phyloP scores from a whole-genome alignment of 1,140 invertebrate genomes.

The Drosophila ficusphila region DNA sequence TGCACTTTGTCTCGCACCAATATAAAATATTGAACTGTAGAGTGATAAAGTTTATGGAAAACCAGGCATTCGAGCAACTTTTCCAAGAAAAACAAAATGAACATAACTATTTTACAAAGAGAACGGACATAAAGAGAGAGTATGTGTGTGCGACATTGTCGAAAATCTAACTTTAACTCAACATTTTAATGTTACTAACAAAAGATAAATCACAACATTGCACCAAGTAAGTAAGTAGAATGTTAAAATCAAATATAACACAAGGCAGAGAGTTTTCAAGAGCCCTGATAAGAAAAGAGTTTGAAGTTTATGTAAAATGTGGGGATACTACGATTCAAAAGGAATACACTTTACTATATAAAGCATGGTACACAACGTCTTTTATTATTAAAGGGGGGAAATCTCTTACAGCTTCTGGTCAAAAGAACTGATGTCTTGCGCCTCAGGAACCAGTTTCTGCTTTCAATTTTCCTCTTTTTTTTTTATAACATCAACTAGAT shows the following conservation, averaged over 20 bases:
- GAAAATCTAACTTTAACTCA: slow-evolving; percentile 48
- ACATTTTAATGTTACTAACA: slow-evolving; percentile 59
- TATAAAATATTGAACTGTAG: slow-evolving; percentile 76
- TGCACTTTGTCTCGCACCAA: slow-evolving; percentile 78
- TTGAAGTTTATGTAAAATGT: slow-evolving; percentile 47
- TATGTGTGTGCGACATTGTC: slow-evolving; percentile 55
- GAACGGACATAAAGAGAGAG: slow-evolving; percentile 42
- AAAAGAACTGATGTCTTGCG: background rate
- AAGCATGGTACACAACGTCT: slow-evolving; percentile 19
- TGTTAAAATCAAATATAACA: slow-evolving; percentile 60
- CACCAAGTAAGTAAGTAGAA: slow-evolving; percentile 70
- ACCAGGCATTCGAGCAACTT: slow-evolving; percentile 6
- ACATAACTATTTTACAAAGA: slow-evolving; percentile 61
- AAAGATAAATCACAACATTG: slow-evolving; percentile 42
- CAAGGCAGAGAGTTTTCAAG: slow-evolving; percentile 24
- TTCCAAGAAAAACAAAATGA: slow-evolving; percentile 32
- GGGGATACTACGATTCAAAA: slow-evolving; percentile 22
- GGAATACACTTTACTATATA: slow-evolving; percentile 48
- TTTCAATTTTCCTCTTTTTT: slow-evolving; percentile 11
- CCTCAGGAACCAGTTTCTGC: slow-evolving; percentile 12
- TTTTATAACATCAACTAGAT: slow-evolving; percentile 12
- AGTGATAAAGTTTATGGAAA: slow-evolving; percentile 59
- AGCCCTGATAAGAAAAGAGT: slow-evolving; percentile 18
- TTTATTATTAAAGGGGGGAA: background rate
- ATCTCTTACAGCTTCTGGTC: slow-evolving; percentile 8